Base-by-base conservation (phyloP, 1,140 invertebrate genomes). In the Drosophila trapezifrons region DNA sequence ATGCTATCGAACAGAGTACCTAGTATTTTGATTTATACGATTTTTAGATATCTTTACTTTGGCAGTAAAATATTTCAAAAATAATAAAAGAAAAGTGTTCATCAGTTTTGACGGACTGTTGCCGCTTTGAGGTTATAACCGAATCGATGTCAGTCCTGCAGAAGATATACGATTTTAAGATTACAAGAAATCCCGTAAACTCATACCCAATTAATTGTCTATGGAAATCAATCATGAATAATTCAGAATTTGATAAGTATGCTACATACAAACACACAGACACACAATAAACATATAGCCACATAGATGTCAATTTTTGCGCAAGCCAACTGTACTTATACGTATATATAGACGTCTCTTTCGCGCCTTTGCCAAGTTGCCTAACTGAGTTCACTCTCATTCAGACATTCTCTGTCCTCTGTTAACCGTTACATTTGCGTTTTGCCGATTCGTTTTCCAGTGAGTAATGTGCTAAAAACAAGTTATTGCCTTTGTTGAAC, bases 301-400 rank as follows among this genome's bases (percentile, higher is more conserved):
- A 71, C 47, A 84, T 89, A 75, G 73, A 89, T 89, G 84, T 89
- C 84, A 89, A 89, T 89, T 86, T 85, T 56, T 76, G 71, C 66
- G 80, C 75, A 59, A 66, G 69, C 63, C 64, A 65, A 66, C 59
- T 45, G 47, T 37, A 60, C 62, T 51, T 60, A 74, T 55, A 63
- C 47, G 49, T 52, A 64, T 42, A 66, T 54, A 57, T 60, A 49
- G 58, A 65, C 62, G 64, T 69, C 72, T 77, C 64, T 78, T 81
- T 82, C 66, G 82, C 83, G 83, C 84, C 82, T 86, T 86, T 86
- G 67, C 82, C 82, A 65, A 83, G 83, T 78, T 86, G 82, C 82
- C 83, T 86, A 63, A 77, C 78, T 86, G 43, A 83, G 76, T 86
- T 86, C 56, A 87, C 54, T 72, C 63, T 71, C 65, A 40, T 66